Percentiles rank a stretch among this genome's conserved stretches.
Evolutionary conservation across 2,797 vertebrate species (phyloP).

Genomic region (Remorina albescens): DNA sequence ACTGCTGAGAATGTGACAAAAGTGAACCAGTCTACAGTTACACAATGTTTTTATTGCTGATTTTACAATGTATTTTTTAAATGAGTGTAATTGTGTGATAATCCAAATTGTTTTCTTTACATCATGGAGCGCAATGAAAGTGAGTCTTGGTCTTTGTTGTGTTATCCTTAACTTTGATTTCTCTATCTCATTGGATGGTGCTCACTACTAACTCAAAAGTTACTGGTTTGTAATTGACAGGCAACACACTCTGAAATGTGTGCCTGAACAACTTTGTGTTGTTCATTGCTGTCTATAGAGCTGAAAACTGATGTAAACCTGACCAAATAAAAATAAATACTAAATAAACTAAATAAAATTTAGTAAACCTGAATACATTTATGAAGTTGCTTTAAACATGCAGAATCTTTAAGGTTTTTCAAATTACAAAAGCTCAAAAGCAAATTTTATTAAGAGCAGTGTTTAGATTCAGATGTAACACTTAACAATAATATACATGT

Average conservation of each 20-base stretch:
- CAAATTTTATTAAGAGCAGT: constrained; percentile 23
- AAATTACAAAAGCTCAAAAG: not conserved
- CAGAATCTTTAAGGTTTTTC: not conserved
- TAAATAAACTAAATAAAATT: too few relatives aligned
- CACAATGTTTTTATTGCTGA: not conserved
- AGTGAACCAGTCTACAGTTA: too few relatives aligned
- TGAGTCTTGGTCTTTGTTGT: not conserved
- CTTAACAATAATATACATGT: constrained; percentile 1
- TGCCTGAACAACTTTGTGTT: too few relatives aligned
- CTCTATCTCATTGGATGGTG: not conserved
- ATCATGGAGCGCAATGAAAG: not conserved
- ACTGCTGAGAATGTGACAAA: too few relatives aligned
- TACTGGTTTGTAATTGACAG: too few relatives aligned
- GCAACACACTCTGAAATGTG: too few relatives aligned
- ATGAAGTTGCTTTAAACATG: too few relatives aligned
- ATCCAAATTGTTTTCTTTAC: not conserved
- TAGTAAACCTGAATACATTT: too few relatives aligned
- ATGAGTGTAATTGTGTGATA: too few relatives aligned
- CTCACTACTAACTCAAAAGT: not conserved
- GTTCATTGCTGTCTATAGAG: too few relatives aligned
- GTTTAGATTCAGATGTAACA: not conserved
- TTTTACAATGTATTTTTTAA: not conserved
- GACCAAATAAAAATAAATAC: too few relatives aligned
- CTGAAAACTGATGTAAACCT: too few relatives aligned
- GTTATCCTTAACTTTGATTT: not conserved